These are phyloP conservation scores for Drosophila kokeensis DNA, from an alignment of 2,888 invertebrate genomes.

Conservation along the genomic window DNA sequence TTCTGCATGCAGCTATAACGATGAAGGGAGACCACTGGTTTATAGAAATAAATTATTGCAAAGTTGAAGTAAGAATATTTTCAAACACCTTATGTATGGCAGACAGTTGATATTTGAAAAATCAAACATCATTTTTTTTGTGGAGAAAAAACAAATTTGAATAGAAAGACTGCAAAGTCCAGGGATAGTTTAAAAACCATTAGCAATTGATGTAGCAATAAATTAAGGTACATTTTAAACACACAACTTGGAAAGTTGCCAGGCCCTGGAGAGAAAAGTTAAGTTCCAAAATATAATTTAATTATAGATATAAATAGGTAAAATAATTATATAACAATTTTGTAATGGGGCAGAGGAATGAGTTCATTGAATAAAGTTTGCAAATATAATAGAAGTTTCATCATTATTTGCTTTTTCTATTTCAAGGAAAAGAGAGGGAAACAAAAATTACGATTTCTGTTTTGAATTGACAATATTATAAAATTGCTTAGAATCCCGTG, in stretches of 20 bases:
- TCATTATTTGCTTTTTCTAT: too few relatives aligned
- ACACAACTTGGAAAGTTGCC: not conserved
- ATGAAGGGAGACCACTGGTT: not conserved
- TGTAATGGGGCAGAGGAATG: too few relatives aligned
- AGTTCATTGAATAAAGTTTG: too few relatives aligned
- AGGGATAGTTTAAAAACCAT: not conserved
- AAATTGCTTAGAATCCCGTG: not conserved
- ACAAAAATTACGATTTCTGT: not conserved
- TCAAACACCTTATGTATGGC: not conserved
- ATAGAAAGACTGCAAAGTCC: not conserved
- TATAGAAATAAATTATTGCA: not conserved
- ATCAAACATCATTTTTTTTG: not conserved
- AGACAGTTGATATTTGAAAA: not conserved
- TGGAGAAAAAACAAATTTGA: not conserved
- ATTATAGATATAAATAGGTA: not conserved
- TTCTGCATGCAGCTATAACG: not conserved
- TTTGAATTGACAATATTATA: not conserved
- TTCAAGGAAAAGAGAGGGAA: not conserved
- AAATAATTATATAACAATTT: not conserved
- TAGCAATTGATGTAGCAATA: not conserved
- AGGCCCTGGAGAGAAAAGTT: not conserved
- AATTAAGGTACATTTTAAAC: not conserved
- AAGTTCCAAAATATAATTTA: not conserved
- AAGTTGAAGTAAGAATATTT: not conserved
- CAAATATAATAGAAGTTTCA: too few relatives aligned